Evolutionary conservation across 1,140 invertebrate species (phyloP), one percentile per base, ranked within the genome.

Genomic region (Drosophila tropicalis): DNA sequence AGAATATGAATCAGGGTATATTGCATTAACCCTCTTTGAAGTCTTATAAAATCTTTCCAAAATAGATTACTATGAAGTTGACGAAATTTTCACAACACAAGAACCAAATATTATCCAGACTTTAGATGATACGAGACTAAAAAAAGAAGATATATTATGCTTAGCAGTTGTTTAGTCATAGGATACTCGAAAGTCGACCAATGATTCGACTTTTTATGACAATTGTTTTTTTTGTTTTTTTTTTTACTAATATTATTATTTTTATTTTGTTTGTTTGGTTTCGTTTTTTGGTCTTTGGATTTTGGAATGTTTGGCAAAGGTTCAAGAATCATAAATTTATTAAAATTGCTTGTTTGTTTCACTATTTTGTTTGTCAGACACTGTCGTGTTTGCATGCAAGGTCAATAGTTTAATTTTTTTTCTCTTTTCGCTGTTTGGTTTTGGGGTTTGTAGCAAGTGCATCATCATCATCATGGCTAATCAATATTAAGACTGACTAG

Each of bases 281-380:
- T 36, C 15, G 2, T 9, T 32, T 6, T 51, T 3, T 36, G 7
- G n/a, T 58, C 0, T 67, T 62, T 61, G 36, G 44, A 66, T 76
- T 66, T 76, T 71, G 61, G 64, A 44, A 17, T 54, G 67, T 78
- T 78, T 62, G 68, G 76, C 58, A 67, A 60, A 61, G 41, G 56
- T 79, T 78, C 76, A 78, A 67, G 73, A 72, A 78, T 72, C 75
- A 78, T 78, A 78, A 78, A 78, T 78, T 78, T 78, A 78, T 78
- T 78, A 78, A 78, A 78, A 78, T 72, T 34, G 41, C 54, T 66
- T 69, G 60, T 70, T 76, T 72, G 44, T 67, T 36, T 64, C 70
- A 61, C 67, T 67, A 66, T 76, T 76, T 70, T 55, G 58, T 57
- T 34, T 56, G 58, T 57, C 32, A n/a, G 63, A 40, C 15, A 40